Evolutionary conservation across 2,797 vertebrate species (phyloP).

Genomic region (Xenops minutus): DNA sequence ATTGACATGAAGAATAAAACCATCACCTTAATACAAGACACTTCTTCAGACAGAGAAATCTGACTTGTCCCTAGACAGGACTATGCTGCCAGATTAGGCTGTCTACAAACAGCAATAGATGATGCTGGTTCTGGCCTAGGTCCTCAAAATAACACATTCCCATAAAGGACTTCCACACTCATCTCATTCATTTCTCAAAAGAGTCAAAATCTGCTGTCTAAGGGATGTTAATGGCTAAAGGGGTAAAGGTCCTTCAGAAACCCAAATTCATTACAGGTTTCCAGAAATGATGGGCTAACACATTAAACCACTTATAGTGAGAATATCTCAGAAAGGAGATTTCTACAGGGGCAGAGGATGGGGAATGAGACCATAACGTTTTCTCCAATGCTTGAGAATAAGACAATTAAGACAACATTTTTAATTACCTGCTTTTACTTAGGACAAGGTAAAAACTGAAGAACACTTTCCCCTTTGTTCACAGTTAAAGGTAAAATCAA

Average conservation of each 20-base stretch:
- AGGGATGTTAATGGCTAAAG: neutral
- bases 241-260: neutral
- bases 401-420: neutral
- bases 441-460: neutral
- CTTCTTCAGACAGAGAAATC: neutral
- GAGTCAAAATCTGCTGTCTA: neutral
- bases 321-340: neutral
- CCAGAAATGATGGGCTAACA: neutral
- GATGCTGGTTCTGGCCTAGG: neutral
- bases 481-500: neutral
- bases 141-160: neutral
- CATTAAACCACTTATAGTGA: neutral
- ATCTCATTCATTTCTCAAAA: neutral
- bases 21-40: neutral
- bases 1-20: fast-evolving
- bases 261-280: neutral
- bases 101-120: neutral
- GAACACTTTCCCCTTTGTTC: neutral
- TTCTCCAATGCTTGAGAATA: neutral
- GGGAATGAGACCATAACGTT: neutral
- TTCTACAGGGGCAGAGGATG: neutral
- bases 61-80: neutral
- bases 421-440: neutral
- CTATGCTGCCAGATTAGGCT: neutral
- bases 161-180: neutral